Evolutionary conservation across 2,797 vertebrate species (phyloP).

Genomic region (Perodicticus potto): DNA sequence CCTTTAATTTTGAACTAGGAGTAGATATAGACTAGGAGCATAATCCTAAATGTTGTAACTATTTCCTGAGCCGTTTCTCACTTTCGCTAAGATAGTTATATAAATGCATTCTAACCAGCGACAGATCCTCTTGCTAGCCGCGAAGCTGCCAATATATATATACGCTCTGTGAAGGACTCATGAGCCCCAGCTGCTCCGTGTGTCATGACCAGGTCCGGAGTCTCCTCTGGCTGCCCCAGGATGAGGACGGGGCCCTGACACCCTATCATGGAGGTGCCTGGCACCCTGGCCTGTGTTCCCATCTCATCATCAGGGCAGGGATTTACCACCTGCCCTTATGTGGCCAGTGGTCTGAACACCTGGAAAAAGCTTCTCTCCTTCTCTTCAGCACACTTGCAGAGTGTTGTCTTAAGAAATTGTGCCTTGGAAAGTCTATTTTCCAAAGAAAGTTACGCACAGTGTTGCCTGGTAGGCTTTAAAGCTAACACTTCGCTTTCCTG

Average conservation of each 20-base stretch:
- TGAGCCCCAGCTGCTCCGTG: background rate
- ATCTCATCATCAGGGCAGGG: background rate
- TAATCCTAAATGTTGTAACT: background rate
- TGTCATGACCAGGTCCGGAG: background rate
- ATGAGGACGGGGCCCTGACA: rapidly evolving
- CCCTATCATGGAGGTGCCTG: too few relatives aligned
- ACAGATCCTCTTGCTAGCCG: background rate
- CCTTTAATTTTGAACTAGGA: background rate
- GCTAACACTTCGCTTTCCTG: background rate
- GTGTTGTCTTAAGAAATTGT: background rate
- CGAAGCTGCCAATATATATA: background rate
- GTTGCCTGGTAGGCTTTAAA: background rate
- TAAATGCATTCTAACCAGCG: background rate
- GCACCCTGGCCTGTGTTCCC: too few relatives aligned
- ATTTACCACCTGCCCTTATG: too few relatives aligned
- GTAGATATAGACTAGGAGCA: background rate
- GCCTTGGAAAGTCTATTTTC: background rate
- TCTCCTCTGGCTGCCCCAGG: background rate
- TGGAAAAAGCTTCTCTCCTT: too few relatives aligned
- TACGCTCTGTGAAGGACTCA: background rate
- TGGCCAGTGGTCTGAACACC: background rate
- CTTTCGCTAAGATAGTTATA: background rate
- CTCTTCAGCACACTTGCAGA: background rate
- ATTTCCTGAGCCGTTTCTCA: background rate
- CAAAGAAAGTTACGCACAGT: background rate